Conservation (phyloP, 2,113 vertebrate species). For the Triplophysa tibetana region DNA sequence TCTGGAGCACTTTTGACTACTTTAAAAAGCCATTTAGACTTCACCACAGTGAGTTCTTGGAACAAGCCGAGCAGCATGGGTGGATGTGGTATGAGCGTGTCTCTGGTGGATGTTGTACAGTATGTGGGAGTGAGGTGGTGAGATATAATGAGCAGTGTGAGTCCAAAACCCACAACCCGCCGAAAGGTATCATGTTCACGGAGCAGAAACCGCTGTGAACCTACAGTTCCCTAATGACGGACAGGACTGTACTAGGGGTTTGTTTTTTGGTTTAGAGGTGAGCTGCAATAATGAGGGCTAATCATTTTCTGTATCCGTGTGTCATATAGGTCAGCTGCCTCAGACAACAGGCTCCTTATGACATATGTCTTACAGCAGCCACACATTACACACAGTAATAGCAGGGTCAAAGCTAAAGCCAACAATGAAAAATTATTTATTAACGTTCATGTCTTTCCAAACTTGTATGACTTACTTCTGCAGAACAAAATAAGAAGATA, state of each 20-base stretch:
- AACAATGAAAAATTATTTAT: no score
- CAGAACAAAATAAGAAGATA: no score
- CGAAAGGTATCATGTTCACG: background rate
- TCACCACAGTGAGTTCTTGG: background rate
- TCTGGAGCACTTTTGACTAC: background rate
- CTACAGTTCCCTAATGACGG: conserved; percentile 32
- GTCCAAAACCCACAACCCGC: conserved; percentile 8
- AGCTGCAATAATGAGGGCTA: conserved; percentile 38
- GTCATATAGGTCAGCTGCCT: conserved; percentile 28
- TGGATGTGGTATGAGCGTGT: background rate
- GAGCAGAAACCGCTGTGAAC: conserved; percentile 1
- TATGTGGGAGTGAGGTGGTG: conserved; percentile 15
- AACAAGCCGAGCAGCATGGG: background rate
- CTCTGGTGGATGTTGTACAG: conserved; percentile 16
- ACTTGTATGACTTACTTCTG: no score
- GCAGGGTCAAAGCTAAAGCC: background rate
- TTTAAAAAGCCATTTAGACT: conserved; percentile 2
- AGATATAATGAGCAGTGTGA: conserved; percentile 11
- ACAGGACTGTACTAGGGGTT: background rate
- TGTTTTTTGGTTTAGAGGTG: conserved; percentile 1
- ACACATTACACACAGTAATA: background rate
- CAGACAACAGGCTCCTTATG: conserved; percentile 35
- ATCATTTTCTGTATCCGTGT: conserved; percentile 3
- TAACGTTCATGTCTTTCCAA: no score
- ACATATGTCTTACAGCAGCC: background rate